phyloP scores from a whole-genome alignment of 2,797 vertebrate species.

The Semotilus atromaculatus region DNA sequence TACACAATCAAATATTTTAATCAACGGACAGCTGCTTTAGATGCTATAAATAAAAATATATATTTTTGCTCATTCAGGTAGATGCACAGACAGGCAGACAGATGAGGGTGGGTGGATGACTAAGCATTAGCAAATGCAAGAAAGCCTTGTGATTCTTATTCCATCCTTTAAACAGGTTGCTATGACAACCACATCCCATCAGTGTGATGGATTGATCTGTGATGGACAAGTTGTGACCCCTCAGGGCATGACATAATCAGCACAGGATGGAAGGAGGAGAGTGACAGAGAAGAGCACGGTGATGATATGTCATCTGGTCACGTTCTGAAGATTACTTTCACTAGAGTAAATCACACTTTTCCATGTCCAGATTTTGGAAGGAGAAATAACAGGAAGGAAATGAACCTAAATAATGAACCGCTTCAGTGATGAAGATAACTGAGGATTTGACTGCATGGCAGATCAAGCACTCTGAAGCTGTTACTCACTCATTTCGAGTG shows the following conservation, averaged over 20 bases:
- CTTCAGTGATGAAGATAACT: constrained; percentile 9
- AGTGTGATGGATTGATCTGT: constrained; percentile 55
- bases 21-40: background rate
- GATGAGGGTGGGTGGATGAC: background rate
- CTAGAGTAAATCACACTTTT: constrained; percentile 14
- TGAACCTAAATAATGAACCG: background rate
- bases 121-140: constrained; percentile 20
- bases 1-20: background rate
- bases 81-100: background rate
- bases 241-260: constrained; percentile 52
- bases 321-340: constrained; percentile 6
- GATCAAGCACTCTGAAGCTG: background rate
- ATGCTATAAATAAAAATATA: background rate
- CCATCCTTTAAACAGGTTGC: constrained; percentile 43
- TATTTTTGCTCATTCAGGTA: background rate
- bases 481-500: background rate
- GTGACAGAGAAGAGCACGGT: constrained; percentile 2
- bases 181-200: constrained; percentile 54
- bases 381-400: constrained; percentile 16
- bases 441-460: background rate
- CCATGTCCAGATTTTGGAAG: background rate
- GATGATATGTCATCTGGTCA: constrained; percentile 32
- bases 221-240: constrained; percentile 58
- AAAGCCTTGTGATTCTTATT: constrained; percentile 24
- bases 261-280: constrained; percentile 25